A percentile compares a stretch with the other conserved stretches of the same genome.
Evolutionary conservation across 2,888 invertebrate species (phyloP).

Genomic region (Drosophila anomalata): DNA sequence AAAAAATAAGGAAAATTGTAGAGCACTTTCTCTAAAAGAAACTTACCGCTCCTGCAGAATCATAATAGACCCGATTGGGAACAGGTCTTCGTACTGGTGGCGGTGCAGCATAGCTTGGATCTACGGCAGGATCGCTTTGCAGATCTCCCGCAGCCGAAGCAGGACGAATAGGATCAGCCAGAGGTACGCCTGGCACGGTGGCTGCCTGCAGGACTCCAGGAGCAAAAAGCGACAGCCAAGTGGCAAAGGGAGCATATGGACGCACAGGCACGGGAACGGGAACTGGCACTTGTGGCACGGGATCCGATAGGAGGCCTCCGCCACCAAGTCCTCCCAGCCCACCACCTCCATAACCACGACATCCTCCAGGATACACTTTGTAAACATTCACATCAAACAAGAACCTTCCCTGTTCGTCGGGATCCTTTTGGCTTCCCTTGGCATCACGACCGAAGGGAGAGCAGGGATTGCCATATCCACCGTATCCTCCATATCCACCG

Average conservation of each 20-base stretch:
- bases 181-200: conserved; percentile 53
- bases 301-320: conserved; percentile 72
- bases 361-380: conserved; percentile 71
- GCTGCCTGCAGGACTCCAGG: conserved; percentile 79
- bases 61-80: conserved; percentile 71
- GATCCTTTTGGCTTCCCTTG: conserved; percentile 48
- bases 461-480: conserved; percentile 58
- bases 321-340: conserved; percentile 44
- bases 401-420: conserved; percentile 80
- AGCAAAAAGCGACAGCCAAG: conserved; percentile 77
- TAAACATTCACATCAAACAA: conserved; percentile 82
- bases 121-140: conserved; percentile 78
- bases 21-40: not conserved
- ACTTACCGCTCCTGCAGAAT: conserved; percentile 79
- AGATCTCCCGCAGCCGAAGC: conserved; percentile 43
- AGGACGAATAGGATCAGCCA: conserved; percentile 49
- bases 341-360: conserved; percentile 62
- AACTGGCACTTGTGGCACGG: conserved; percentile 47
- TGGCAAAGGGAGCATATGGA: conserved; percentile 68
- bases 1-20: not conserved
- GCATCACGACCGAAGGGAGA: conserved; percentile 70
- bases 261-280: conserved; percentile 69
- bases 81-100: conserved; percentile 64
- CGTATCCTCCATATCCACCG: conserved; percentile 56
- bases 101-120: conserved; percentile 67